Conservation (phyloP, 2,888 invertebrate species). For the Lepidonotus clava region DNA sequence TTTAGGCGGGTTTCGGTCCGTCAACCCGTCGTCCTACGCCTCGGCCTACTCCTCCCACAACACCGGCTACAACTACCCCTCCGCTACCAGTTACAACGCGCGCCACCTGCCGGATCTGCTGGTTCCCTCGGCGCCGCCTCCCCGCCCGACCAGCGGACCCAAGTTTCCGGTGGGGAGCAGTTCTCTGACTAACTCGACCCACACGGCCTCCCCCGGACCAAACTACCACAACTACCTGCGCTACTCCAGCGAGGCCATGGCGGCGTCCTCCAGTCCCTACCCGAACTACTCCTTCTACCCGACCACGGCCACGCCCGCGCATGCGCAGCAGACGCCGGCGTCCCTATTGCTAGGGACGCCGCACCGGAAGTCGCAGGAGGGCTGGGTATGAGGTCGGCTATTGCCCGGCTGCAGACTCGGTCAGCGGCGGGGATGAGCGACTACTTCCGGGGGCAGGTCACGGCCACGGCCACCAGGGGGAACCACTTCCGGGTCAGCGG, state of each 20-base stretch:
- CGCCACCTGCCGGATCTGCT: no score
- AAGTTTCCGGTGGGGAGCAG: background rate
- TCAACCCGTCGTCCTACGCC: no score
- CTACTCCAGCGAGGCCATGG: constrained; percentile 5
- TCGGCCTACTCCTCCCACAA: background rate
- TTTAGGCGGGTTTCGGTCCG: no score
- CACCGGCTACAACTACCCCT: no score
- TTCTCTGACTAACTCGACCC: no score
- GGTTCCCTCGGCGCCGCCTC: background rate
- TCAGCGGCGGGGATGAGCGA: background rate
- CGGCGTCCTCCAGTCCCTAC: background rate
- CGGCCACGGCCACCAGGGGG: no score
- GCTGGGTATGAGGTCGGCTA: constrained; percentile 46
- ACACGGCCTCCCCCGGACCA: background rate
- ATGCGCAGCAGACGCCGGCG: no score
- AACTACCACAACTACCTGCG: constrained; percentile 28
- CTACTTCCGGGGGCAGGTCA: background rate
- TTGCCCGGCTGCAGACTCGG: constrained; percentile 11
- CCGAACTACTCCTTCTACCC: constrained; percentile 21
- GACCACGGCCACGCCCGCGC: no score
- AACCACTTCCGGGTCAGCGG: no score
- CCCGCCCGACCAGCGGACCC: background rate
- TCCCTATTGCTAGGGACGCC: no score
- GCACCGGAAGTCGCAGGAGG: constrained; percentile 12
- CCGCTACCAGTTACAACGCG: no score